Base-by-base conservation (phyloP, 2,888 invertebrate species). In the Monochamus alternatus region DNA sequence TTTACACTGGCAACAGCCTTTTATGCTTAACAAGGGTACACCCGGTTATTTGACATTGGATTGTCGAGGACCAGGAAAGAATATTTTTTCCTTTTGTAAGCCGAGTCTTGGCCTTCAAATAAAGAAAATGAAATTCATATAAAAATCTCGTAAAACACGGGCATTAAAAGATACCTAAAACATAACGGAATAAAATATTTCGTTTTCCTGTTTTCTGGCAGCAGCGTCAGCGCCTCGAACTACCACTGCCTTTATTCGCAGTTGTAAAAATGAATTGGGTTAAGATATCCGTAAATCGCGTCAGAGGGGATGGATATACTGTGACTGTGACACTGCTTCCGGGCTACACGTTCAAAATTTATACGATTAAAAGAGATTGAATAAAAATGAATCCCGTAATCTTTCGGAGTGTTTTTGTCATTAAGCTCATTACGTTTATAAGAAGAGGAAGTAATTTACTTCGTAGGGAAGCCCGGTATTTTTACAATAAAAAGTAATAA, bases 381-480 rank as follows among this genome's bases (percentile, higher is more conserved):
- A 71, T 71, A 71, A 63, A 63, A 71, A 71, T 71, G 71, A 71
- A 71, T 51, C 8, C 69, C 30, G 60, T 69, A 69, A 69, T 69
- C 14, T 69, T 60, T 31, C 30, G 14, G 63, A 71, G 63, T 52
- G 62, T 51, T 63, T 63, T 63, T 52, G 71, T 71, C 71, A 63
- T 63, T 71, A 63, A 62, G 47, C 63, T 63, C 52, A 52, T 71
- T 71, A 71, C 51, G 31, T 70, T 62, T 51, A 62, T 51, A 63
- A 66, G 52, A 63, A 66, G 32, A 51, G 43, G 59, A n/a, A 63
- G 71, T 63, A 71, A 71, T 71, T 71, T 63, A 51, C 52, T 63
- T 71, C 32, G 51, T 52, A 63, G 71, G 32, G 38, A 44, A 63
- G 63, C 22, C 30, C 51, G 63, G 52, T 38, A 52, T 69, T 69